Conservation (phyloP, 2,113 vertebrate genomes). For the Aegypius monachus region DNA sequence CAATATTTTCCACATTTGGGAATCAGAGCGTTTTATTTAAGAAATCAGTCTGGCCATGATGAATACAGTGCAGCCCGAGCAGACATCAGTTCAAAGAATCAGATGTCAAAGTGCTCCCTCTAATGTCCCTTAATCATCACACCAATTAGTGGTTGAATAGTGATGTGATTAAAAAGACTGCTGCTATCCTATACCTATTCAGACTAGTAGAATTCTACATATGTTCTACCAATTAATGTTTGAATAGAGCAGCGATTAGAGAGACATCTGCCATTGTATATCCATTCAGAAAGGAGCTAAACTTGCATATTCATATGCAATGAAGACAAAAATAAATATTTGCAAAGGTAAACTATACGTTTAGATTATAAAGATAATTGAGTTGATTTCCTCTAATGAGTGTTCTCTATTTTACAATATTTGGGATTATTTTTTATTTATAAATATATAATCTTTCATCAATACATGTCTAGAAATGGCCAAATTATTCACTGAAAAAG, state of each 20-base stretch:
- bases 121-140: slow-evolving; percentile 79
- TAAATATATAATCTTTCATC: slow-evolving; percentile 72
- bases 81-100: slow-evolving; percentile 75
- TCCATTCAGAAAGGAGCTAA: slow-evolving; percentile 66
- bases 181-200: slow-evolving; percentile 77
- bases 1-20: slow-evolving; percentile 69
- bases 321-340: slow-evolving; percentile 73
- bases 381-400: slow-evolving; percentile 67
- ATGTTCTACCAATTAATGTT: slow-evolving; percentile 74
- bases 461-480: slow-evolving; percentile 45
- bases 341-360: slow-evolving; percentile 73
- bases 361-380: slow-evolving; percentile 68
- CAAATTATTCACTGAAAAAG: not conserved
- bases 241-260: slow-evolving; percentile 74
- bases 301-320: slow-evolving; percentile 68
- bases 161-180: slow-evolving; percentile 77
- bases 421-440: slow-evolving; percentile 67
- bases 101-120: slow-evolving; percentile 78
- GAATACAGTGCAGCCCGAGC: slow-evolving; percentile 53
- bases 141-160: slow-evolving; percentile 77
- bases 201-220: slow-evolving; percentile 67
- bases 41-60: slow-evolving; percentile 65
- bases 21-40: slow-evolving; percentile 66
- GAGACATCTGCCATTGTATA: slow-evolving; percentile 75
- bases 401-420: slow-evolving; percentile 55